Conservation (phyloP, 2,113 vertebrate genomes). For the Pygoscelis antarcticus region DNA sequence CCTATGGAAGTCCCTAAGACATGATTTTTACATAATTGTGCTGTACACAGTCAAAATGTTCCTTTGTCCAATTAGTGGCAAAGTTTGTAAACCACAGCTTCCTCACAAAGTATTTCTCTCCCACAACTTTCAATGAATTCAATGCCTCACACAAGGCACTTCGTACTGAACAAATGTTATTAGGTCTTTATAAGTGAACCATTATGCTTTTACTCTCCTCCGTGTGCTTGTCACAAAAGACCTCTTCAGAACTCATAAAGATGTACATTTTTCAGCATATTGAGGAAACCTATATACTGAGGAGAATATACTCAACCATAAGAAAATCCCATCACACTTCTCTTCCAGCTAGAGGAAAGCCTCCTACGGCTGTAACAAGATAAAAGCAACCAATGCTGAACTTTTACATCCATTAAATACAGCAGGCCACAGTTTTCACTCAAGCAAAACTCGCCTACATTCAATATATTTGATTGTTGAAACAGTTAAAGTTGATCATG, state of each 20-base stretch:
- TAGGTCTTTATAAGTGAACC: not conserved
- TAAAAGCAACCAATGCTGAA: not conserved
- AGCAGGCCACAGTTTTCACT: not conserved
- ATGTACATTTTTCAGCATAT: not conserved
- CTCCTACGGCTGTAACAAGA: not conserved
- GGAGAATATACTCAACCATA: not conserved
- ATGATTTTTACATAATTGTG: not conserved
- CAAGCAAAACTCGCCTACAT: rapidly evolving
- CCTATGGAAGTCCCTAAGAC: not conserved
- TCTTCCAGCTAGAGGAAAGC: not conserved
- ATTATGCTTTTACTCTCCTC: not conserved
- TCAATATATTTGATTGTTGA: not conserved
- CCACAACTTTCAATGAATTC: rapidly evolving
- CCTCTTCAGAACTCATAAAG: not conserved
- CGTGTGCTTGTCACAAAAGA: not conserved
- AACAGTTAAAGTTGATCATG: not conserved
- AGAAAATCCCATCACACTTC: not conserved
- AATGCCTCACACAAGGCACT: not conserved
- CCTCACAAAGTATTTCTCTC: not conserved
- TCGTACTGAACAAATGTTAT: not conserved
- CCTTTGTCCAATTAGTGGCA: not conserved
- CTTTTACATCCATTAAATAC: not conserved
- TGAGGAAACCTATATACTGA: not conserved
- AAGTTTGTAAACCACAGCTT: not conserved
- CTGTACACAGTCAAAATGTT: not conserved